phyloP scores from a whole-genome alignment of 30 jellyfish, hydroid and myxozoan species.

The Rhopilema esculentum region DNA sequence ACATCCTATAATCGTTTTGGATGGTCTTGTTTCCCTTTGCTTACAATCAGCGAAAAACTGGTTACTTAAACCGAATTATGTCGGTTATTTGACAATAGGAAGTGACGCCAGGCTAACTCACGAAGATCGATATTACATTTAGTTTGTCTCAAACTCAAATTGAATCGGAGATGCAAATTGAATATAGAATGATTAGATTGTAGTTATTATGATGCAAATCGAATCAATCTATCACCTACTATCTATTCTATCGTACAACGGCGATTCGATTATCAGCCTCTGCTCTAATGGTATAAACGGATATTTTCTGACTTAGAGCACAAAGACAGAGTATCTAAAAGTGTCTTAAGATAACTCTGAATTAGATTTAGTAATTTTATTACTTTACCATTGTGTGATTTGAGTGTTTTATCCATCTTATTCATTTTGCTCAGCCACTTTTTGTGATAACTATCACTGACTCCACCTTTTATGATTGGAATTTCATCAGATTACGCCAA shows the following conservation, averaged over 20 bases:
- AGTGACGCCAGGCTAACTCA: constrained; percentile 52
- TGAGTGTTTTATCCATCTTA: constrained; percentile 55
- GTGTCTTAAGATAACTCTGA: constrained; percentile 48
- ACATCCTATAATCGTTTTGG: not conserved
- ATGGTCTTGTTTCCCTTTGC: not conserved
- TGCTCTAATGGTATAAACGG: constrained; percentile 39
- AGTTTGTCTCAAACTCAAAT: constrained; percentile 11
- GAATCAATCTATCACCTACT: constrained; percentile 19
- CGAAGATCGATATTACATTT: constrained; percentile 32
- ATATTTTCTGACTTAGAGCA: constrained; percentile 18
- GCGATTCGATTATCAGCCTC: constrained; percentile 36
- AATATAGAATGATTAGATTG: constrained; percentile 36
- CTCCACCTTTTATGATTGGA: constrained; percentile 71
- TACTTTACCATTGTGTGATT: constrained; percentile 27
- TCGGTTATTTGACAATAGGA: constrained; percentile 8
- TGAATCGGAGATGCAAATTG: constrained; percentile 39
- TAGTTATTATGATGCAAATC: constrained; percentile 14
- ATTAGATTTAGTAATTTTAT: constrained; percentile 62
- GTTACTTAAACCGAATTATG: not conserved
- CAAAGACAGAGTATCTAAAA: constrained; percentile 33
- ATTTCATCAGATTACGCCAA: constrained; percentile 45
- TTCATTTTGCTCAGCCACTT: constrained; percentile 47
- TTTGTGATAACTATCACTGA: constrained; percentile 39
- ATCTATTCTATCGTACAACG: constrained; percentile 2
- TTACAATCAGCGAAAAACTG: not conserved